phyloP scores from a whole-genome alignment of 2,888 invertebrate species.

The Clunio marinus region DNA sequence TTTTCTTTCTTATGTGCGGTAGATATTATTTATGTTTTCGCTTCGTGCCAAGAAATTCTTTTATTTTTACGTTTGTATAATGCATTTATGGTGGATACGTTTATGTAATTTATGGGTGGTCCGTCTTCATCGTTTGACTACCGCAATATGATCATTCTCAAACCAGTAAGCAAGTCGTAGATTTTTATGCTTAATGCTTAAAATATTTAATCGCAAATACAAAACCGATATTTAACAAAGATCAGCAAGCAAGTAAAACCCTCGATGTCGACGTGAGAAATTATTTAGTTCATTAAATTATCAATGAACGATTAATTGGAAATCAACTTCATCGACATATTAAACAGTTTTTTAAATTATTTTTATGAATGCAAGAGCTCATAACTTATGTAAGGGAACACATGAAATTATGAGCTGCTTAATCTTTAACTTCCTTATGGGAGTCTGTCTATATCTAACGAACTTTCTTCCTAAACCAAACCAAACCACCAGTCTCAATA shows the following conservation, averaged over 20 bases:
- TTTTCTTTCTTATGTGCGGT: constrained; percentile 20
- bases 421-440: background rate
- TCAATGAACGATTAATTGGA: constrained; percentile 10
- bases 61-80: background rate
- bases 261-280: constrained; percentile 2
- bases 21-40: constrained; percentile 24
- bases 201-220: no score
- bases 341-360: no score
- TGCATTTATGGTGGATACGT: background rate
- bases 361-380: no score
- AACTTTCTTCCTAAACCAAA: no score
- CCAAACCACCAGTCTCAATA: background rate
- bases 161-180: no score
- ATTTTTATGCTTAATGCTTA: no score
- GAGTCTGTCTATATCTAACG: background rate
- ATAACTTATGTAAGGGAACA: background rate
- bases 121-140: constrained; percentile 5
- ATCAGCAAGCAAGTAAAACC: background rate
- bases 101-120: constrained; percentile 29
- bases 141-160: no score
- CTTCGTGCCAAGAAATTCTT: constrained; percentile 31
- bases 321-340: background rate
- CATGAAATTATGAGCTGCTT: background rate
- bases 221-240: background rate
- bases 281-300: constrained; percentile 11